Percentiles rank a stretch among this genome's conserved stretches.
These are phyloP conservation scores for Synergus laeviventris DNA, from an alignment of 2,888 invertebrate genomes.

Conservation along the genomic window DNA sequence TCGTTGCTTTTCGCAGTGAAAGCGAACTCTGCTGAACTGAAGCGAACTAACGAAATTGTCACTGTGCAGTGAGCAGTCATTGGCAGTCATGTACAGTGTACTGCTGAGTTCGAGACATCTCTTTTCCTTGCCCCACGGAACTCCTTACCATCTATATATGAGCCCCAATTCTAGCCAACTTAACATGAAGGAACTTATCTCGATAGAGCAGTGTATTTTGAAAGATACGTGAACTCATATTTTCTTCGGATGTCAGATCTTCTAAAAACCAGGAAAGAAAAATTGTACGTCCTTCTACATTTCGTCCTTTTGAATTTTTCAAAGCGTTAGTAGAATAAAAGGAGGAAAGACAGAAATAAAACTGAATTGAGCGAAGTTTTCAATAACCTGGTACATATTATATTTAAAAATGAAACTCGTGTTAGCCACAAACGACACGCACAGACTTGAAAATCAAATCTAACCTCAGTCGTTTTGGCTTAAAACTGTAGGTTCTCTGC, in stretches of 20 bases:
- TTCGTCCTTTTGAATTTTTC: not conserved
- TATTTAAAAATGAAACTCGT: slow-evolving; percentile 42
- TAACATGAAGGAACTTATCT: too few relatives aligned
- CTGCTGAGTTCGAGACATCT: too few relatives aligned
- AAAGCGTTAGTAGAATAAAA: slow-evolving; percentile 21
- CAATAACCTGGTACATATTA: slow-evolving; percentile 14
- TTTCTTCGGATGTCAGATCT: not conserved
- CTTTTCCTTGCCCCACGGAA: too few relatives aligned
- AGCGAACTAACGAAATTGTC: too few relatives aligned
- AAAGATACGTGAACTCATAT: not conserved
- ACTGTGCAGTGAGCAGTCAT: too few relatives aligned
- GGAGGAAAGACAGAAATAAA: not conserved
- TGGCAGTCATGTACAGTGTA: too few relatives aligned
- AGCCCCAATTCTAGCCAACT: too few relatives aligned
- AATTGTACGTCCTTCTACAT: slow-evolving; percentile 1
- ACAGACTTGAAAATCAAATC: slow-evolving; percentile 63
- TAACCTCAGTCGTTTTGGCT: slow-evolving; percentile 74
- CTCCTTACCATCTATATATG: too few relatives aligned
- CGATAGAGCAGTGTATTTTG: too few relatives aligned
- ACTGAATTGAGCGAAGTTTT: slow-evolving; percentile 2
- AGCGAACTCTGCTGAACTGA: too few relatives aligned
- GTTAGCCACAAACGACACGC: slow-evolving; percentile 64
- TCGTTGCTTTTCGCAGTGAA: too few relatives aligned
- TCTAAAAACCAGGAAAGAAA: not conserved
- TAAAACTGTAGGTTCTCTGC: slow-evolving; percentile 73